Percentiles rank a stretch among this genome's conserved stretches.
Conservation (phyloP, 1,140 invertebrate species). For the Drosophila biarmipes region DNA sequence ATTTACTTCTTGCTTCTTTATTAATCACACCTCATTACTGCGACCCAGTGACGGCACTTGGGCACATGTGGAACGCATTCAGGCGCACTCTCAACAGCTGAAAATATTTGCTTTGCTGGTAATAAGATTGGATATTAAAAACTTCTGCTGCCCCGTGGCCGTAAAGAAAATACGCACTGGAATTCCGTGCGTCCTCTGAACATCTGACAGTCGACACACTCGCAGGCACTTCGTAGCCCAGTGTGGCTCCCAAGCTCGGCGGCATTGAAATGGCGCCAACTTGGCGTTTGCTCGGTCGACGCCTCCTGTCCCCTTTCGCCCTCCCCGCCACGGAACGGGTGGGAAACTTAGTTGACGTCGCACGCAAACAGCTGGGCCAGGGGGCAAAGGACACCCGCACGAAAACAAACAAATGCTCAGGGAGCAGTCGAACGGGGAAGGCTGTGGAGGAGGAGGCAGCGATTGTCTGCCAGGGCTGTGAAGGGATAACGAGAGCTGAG, state of each 20-base stretch:
- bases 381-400: conserved; percentile 50
- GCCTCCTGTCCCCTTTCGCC: conserved; percentile 4
- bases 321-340: conserved; percentile 27
- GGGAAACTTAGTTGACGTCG: conserved; percentile 56
- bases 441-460: conserved; percentile 15
- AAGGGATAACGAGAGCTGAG: conserved; percentile 21
- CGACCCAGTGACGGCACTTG: not conserved
- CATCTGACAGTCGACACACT: conserved; percentile 16
- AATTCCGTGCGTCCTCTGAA: conserved; percentile 5
- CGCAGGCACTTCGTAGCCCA: conserved; percentile 4
- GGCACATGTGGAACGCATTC: conserved; percentile 16
- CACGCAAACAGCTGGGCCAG: conserved; percentile 70
- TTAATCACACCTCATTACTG: conserved; percentile 19
- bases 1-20: not conserved
- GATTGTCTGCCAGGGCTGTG: conserved; percentile 44
- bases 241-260: conserved; percentile 1
- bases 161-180: conserved; percentile 16
- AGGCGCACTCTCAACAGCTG: not conserved
- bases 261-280: conserved; percentile 66
- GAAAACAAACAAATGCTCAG: conserved; percentile 60
- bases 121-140: conserved; percentile 20
- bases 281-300: conserved; percentile 32
- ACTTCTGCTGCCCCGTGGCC: not conserved
- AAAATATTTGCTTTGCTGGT: conserved; percentile 4
- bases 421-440: conserved; percentile 8